Evolutionary conservation across 1,140 invertebrate species (phyloP), one percentile per base, ranked within the genome.

Genomic region (Drosophila sproati): DNA sequence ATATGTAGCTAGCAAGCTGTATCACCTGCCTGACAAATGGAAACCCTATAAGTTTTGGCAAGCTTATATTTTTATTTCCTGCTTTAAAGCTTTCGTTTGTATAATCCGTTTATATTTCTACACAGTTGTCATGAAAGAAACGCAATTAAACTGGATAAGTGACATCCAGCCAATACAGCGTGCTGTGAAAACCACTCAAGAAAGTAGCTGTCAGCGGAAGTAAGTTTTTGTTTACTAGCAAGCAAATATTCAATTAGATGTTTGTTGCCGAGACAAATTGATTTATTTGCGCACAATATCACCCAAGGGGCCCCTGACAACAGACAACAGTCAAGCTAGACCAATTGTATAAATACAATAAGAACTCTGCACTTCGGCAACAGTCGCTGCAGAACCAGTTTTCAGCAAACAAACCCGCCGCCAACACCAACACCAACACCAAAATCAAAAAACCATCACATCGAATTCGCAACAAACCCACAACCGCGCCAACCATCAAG

Each of bases 101-200:
- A 43, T 60, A 57, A 51, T 55, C 60, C 32, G 50, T 5, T 43
- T 4, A n/a, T 10, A 71, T 34, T 28, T 48, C n/a, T 29, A 66
- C 29, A 67, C 12, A 60, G 28, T 12, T 54, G 8, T 43, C 20
- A 41, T 37, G 37, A 87, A 76, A 79, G 64, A 86, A 82, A 82
- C 67, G 80, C 70, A 87, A 83, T 80, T 80, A 87, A 87, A 87
- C 82, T 88, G 77, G 82, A 61, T 87, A 87, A 88, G 80, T 88
- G 35, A 80, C 61, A 77, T 87, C 82, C 75, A 82, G 75, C 56
- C 32, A 61, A 56, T 54, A 59, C 54, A 73, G 73, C 69, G 79
- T 20, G 20, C 79, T 81, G 79, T 54, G 79, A 81, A 81, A 79
- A 76, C 31, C 83, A 87, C 83, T 87, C 60, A 80, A 87, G 83